These are phyloP conservation scores for Barypeithes pellucidus DNA, from an alignment of 2,888 invertebrate species.

Conservation along the genomic window DNA sequence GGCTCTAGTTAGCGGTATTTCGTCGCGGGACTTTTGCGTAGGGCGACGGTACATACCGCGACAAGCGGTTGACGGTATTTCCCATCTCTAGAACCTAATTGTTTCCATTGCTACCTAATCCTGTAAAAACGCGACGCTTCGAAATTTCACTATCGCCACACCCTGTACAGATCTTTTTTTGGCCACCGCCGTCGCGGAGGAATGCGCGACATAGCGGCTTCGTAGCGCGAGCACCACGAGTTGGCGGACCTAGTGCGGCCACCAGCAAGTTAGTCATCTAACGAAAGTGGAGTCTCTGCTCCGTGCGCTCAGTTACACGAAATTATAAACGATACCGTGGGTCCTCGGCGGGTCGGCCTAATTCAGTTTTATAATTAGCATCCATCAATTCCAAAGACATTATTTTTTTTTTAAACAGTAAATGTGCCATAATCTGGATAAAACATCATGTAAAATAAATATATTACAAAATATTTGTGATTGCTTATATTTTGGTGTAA, in stretches of 20 bases:
- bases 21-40: too few species aligned
- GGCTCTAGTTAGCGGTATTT: too few species aligned
- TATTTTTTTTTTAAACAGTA: neutral
- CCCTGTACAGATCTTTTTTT: constrained; percentile 46
- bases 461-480: neutral
- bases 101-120: too few species aligned
- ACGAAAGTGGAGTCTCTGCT: constrained; percentile 37
- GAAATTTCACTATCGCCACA: constrained; percentile 1
- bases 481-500: constrained; percentile 19
- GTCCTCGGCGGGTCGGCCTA: constrained; percentile 18
- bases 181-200: constrained; percentile 32
- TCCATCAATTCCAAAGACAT: neutral
- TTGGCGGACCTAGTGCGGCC: constrained; percentile 34
- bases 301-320: too few species aligned
- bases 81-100: too few species aligned
- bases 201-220: constrained; percentile 47
- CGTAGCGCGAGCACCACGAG: constrained; percentile 30
- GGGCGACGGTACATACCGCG: too few species aligned
- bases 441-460: too few species aligned
- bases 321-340: constrained; percentile 25
- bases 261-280: constrained; percentile 44
- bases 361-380: constrained; percentile 1
- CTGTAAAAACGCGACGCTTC: too few species aligned
- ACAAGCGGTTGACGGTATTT: too few species aligned
- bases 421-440: neutral